Conservation (phyloP, 2,888 invertebrate genomes). For the Rhagonycha lutea region DNA sequence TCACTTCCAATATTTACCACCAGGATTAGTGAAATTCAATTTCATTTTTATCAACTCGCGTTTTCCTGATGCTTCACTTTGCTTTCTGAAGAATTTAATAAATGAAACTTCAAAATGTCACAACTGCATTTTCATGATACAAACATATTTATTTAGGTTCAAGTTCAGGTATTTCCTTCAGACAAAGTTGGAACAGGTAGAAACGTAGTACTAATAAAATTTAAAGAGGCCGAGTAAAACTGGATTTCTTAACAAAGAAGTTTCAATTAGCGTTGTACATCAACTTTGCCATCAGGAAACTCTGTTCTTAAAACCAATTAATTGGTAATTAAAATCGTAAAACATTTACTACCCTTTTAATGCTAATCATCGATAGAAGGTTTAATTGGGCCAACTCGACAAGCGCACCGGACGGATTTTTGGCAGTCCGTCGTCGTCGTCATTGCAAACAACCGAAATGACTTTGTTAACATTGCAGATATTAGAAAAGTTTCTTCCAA, state of each 20-base stretch:
- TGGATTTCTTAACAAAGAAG: neutral
- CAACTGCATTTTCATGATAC: neutral
- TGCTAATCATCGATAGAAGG: neutral
- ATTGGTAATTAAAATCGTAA: neutral
- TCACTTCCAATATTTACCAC: neutral
- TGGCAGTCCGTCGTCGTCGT: neutral
- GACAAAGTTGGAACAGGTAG: neutral
- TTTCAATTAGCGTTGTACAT: neutral
- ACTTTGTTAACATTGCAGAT: neutral
- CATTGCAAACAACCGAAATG: neutral
- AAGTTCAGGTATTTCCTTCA: neutral
- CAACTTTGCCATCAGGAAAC: neutral
- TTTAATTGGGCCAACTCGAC: neutral
- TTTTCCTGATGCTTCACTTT: neutral
- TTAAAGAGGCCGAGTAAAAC: neutral
- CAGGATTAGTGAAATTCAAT: neutral
- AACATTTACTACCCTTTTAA: neutral
- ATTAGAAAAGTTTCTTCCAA: neutral
- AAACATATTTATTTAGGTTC: neutral
- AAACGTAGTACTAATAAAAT: neutral
- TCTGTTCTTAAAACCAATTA: neutral
- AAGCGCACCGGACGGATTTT: neutral
- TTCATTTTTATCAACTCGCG: neutral
- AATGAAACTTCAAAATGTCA: neutral
- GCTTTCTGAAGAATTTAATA: neutral